Conservation (phyloP, 2,797 vertebrate species). For the Cryptoblepharus egeriae region DNA sequence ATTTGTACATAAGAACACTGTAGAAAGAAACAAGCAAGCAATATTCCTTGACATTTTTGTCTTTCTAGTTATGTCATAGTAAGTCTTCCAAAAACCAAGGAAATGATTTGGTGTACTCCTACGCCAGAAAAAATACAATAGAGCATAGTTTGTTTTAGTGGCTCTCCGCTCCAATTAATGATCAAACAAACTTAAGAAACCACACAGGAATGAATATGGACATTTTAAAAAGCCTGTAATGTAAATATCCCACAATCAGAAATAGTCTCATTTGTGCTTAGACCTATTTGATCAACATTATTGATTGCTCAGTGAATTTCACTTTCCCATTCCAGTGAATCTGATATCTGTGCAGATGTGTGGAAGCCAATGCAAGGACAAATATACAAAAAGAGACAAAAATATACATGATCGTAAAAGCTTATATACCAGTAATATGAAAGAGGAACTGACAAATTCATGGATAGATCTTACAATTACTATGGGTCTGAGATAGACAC, state of each 20-base stretch:
- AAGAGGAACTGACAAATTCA: not conserved
- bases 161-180: not conserved
- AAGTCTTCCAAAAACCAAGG: not conserved
- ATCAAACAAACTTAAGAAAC: not conserved
- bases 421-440: not conserved
- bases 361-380: not conserved
- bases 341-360: too few relatives aligned
- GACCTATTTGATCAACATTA: not conserved
- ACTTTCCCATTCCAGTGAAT: not conserved
- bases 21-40: not conserved
- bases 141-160: not conserved
- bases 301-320: not conserved
- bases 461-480: not conserved
- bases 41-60: not conserved
- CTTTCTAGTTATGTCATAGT: not conserved
- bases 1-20: not conserved
- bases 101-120: not conserved
- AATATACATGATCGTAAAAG: not conserved
- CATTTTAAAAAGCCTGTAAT: not conserved
- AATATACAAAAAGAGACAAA: too few relatives aligned
- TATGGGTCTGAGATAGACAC: not conserved
- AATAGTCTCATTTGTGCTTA: not conserved
- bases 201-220: not conserved
- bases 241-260: not conserved
- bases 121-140: not conserved